Evolutionary conservation across 2,113 vertebrate genomes (phyloP).

Genomic region (Megatriorchis doriae): DNA sequence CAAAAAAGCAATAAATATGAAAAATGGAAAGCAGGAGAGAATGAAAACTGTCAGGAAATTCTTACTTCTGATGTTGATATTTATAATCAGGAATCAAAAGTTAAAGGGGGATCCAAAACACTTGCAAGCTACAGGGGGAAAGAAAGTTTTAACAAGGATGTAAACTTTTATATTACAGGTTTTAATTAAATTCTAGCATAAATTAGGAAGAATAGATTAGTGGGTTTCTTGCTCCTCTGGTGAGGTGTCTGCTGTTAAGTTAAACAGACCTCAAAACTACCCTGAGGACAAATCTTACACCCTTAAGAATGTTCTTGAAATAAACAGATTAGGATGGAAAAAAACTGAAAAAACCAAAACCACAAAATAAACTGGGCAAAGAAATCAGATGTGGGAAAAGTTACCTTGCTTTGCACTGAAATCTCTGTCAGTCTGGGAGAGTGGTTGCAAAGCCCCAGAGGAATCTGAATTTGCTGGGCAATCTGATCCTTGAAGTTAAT

Average conservation of each 20-base stretch:
- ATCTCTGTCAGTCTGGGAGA: not conserved
- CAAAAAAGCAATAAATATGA: not conserved
- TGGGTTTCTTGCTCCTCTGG: not conserved
- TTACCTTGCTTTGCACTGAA: not conserved
- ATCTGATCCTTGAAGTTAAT: not conserved
- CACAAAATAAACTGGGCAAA: not conserved
- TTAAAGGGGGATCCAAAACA: not conserved
- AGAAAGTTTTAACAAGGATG: not conserved
- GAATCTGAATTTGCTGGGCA: not conserved
- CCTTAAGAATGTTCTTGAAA: not conserved
- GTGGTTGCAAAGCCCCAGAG: not conserved
- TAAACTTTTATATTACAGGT: not conserved
- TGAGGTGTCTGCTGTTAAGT: not conserved
- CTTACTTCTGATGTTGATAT: not conserved
- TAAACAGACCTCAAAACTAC: not conserved
- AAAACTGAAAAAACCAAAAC: accelerated
- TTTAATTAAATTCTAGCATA: not conserved
- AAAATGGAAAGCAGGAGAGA: not conserved
- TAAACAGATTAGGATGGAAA: not conserved
- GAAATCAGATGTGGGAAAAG: not conserved
- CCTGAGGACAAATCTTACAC: not conserved
- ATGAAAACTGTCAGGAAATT: not conserved
- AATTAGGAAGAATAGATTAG: not conserved
- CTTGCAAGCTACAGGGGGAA: not conserved
- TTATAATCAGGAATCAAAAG: not conserved